phyloP scores from a whole-genome alignment of 2,113 vertebrate species.

The Rattus norvegicus region DNA sequence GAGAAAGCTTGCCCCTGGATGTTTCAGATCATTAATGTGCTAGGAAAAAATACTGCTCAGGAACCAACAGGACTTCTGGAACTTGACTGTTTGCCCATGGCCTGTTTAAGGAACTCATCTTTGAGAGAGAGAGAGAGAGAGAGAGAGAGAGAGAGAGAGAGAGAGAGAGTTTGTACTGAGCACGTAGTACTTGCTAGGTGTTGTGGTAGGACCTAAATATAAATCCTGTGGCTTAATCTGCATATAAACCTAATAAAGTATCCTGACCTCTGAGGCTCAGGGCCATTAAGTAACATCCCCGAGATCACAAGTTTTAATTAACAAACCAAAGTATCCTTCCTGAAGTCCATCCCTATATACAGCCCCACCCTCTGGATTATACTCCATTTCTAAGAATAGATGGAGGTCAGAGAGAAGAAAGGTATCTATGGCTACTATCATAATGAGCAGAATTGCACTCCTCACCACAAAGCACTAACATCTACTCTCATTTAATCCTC shows the following conservation, averaged over 20 bases:
- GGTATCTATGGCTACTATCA: neutral
- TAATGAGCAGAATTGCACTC: neutral
- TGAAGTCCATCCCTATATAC: neutral
- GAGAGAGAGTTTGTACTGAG: no score
- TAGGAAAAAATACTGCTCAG: neutral
- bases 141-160: no score
- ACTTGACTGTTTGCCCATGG: neutral
- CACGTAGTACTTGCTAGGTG: neutral
- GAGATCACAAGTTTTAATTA: slow-evolving; percentile 39
- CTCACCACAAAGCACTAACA: slow-evolving; percentile 14
- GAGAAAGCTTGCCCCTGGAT: neutral
- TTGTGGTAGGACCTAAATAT: slow-evolving; percentile 35
- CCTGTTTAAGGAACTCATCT: slow-evolving; percentile 15
- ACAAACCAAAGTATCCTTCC: slow-evolving; percentile 30
- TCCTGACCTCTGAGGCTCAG: slow-evolving; percentile 15
- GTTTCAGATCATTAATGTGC: slow-evolving; percentile 15
- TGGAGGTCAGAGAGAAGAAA: neutral
- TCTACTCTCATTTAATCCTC: slow-evolving; percentile 20
- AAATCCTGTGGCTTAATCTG: slow-evolving; percentile 34
- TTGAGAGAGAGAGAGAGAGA: no score
- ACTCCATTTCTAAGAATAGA: neutral
- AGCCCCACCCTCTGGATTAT: neutral
- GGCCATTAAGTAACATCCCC: slow-evolving; percentile 9
- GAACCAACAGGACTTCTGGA: neutral
- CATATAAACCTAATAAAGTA: neutral